Base-by-base conservation (phyloP, 2,888 invertebrate genomes). In the Clepsis dumicolana region DNA sequence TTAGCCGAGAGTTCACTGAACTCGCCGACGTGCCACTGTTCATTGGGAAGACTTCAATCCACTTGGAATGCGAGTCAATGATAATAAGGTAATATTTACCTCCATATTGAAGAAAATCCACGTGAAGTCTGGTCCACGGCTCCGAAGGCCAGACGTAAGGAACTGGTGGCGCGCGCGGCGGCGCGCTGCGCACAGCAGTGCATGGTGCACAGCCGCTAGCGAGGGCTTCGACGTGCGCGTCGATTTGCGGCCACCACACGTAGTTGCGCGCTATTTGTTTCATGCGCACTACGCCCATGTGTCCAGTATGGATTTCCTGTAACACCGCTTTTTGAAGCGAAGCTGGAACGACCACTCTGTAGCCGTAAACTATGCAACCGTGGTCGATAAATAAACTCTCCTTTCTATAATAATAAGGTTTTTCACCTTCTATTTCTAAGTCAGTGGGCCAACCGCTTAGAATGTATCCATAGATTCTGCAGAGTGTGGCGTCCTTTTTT, bases 81-180 rank as follows among this genome's bases (percentile, higher is more conserved):
- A 64, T 10, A 8, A 64, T 0, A 2, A 64, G 35, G 18, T 57
- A 64, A 21, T 44, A 14, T 2, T 24, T 29, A 25, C 29, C 32
- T 14, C 24, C 29, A 57, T 29, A 24, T 24, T 56, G 44, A 7
- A 59, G 10, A 57, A 64, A 69, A 54, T 69, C 69, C 2, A 48
- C 35, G 29, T 69, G 64, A 12, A 68, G 16, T 27, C 63, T 57
- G 0, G 50, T 2, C 54, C 61, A 68, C 12, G 62, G 56, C 4
- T 41, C 54, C 14, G 54, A 25, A 4, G 63, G 57, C 59, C 63
- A n/a, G 48, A 12, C 35, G 48, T 18, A 62, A 1, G n/a, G 16
- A n/a, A 8, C 56, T 0, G 32, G n/a, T n/a, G n/a, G n/a, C n/a
- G n/a, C n/a, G n/a, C n/a, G n/a, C n/a, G n/a, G n/a, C n/a, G 50